These are phyloP conservation scores for Corythaeola cristata DNA, from an alignment of 2,113 vertebrate species.

Conservation along the genomic window DNA sequence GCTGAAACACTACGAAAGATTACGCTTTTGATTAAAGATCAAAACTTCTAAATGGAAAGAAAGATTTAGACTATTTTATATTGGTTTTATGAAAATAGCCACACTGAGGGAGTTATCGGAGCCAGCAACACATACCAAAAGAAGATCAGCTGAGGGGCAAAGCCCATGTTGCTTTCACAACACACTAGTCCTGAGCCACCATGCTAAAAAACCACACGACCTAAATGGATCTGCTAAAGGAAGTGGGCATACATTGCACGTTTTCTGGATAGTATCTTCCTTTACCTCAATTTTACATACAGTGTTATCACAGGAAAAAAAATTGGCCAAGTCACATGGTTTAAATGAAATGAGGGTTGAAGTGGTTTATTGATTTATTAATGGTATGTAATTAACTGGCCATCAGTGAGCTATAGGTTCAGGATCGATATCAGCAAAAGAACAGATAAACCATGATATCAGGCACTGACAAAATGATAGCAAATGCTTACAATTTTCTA, in stretches of 20 bases:
- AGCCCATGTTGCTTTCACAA: background rate
- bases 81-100: background rate
- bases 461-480: background rate
- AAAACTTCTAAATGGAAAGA: background rate
- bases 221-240: background rate
- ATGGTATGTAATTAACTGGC: background rate
- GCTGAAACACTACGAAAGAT: background rate
- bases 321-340: background rate
- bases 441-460: background rate
- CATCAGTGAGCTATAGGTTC: background rate
- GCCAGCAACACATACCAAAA: background rate
- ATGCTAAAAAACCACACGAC: background rate
- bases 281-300: background rate
- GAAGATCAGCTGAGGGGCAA: background rate
- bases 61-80: background rate
- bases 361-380: conserved; percentile 42
- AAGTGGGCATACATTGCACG: background rate
- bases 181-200: background rate
- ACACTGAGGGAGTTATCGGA: background rate
- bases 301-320: background rate
- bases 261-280: background rate
- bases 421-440: background rate
- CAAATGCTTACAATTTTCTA: background rate
- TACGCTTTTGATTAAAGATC: background rate
- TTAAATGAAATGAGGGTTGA: background rate